Evolutionary conservation across 1,140 invertebrate species (phyloP).

Genomic region (Trinorchestia longiramus): DNA sequence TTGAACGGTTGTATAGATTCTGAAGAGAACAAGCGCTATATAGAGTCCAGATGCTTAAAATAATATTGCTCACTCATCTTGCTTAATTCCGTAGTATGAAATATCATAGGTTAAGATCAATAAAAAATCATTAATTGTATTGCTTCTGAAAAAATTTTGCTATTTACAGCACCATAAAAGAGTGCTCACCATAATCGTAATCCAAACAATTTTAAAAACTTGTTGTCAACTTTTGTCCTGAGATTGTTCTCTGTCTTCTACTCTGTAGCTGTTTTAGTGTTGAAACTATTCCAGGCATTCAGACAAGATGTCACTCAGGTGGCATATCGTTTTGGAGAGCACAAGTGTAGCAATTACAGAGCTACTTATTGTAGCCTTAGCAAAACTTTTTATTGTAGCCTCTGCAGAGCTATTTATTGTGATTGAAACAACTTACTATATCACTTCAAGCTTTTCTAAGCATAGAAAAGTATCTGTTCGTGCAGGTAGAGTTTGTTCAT

Average conservation of each 20-base stretch:
- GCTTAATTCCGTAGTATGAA: too few relatives aligned
- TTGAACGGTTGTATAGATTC: too few relatives aligned
- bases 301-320: background rate
- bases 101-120: too few relatives aligned
- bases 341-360: background rate
- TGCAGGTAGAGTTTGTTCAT: too few relatives aligned
- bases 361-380: background rate
- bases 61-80: too few relatives aligned
- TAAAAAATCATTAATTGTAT: background rate
- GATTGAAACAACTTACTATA: background rate
- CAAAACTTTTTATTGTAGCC: too few relatives aligned
- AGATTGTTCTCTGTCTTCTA: background rate
- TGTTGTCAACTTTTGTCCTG: background rate
- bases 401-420: too few relatives aligned
- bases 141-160: background rate
- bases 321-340: background rate
- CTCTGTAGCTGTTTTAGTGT: background rate
- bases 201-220: background rate
- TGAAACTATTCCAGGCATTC: background rate
- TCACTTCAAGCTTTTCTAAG: background rate
- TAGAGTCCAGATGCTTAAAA: too few relatives aligned
- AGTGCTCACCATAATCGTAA: background rate
- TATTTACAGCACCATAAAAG: background rate
- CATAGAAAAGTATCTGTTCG: background rate
- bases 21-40: too few relatives aligned